A percentile compares a stretch with the other conserved stretches of the same genome.
Evolutionary conservation across 2,888 invertebrate species (phyloP).

Genomic region (Dryobotodes eremita): DNA sequence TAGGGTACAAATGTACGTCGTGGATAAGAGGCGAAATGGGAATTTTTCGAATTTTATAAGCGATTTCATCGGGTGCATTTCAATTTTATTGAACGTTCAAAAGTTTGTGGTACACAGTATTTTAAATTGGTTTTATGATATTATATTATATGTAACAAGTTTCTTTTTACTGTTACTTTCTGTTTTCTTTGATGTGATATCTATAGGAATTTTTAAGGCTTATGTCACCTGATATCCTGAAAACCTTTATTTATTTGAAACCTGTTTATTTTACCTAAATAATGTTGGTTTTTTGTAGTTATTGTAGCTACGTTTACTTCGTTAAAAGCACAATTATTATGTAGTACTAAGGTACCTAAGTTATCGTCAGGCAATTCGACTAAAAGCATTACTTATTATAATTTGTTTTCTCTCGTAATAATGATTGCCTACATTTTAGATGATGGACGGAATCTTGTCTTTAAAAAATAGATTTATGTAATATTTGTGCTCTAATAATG

Average conservation of each 20-base stretch:
- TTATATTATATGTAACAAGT: conserved; percentile 5
- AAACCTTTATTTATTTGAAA: not conserved
- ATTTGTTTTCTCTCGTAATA: not conserved
- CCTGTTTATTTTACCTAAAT: not conserved
- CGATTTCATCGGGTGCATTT: conserved; percentile 75
- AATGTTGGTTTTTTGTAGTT: not conserved
- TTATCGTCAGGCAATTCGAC: conserved; percentile 7
- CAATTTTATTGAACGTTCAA: conserved; percentile 73
- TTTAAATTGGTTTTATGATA: conserved; percentile 56
- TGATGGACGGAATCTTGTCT: not conserved
- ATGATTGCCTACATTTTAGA: not conserved
- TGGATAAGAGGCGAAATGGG: conserved; percentile 66
- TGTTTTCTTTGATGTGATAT: not conserved
- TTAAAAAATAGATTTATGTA: not conserved
- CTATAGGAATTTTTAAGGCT: not conserved
- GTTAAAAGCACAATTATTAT: conserved; percentile 20
- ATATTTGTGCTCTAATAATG: not conserved
- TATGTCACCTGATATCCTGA: not conserved
- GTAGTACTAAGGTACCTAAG: not conserved
- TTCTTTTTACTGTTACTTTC: not conserved
- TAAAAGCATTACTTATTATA: conserved; percentile 16
- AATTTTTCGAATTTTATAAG: conserved; percentile 74
- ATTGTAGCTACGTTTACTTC: not conserved
- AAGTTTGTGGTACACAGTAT: conserved; percentile 67
- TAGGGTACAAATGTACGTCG: conserved; percentile 53